A percentile compares a stretch with the other conserved stretches of the same genome.
Conservation (phyloP, 2,888 invertebrate genomes). For the Mechanitis messenoides region DNA sequence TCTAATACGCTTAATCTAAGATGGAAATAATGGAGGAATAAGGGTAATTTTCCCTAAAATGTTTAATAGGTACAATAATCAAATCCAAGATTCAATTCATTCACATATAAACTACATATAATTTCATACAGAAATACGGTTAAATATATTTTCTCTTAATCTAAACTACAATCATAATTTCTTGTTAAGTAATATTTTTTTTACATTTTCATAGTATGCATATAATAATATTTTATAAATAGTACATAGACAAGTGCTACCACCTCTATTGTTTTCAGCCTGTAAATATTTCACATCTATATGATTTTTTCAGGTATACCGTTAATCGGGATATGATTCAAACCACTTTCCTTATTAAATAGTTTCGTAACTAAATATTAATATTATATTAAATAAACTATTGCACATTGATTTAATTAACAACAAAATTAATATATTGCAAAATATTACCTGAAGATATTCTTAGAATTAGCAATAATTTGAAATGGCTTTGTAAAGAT, state of each 20-base stretch:
- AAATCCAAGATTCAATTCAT: conserved; percentile 70
- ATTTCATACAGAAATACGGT: conserved; percentile 77
- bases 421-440: neutral
- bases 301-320: conserved; percentile 64
- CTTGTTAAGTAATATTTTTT: conserved; percentile 58
- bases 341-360: conserved; percentile 25
- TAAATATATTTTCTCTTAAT: conserved; percentile 74
- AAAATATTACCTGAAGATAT: conserved; percentile 9
- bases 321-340: conserved; percentile 66
- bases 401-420: neutral
- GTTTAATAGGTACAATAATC: conserved; percentile 49
- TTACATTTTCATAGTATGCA: conserved; percentile 70
- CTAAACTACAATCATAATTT: conserved; percentile 70
- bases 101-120: conserved; percentile 77
- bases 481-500: conserved; percentile 16
- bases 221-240: conserved; percentile 62
- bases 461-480: conserved; percentile 7
- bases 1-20: neutral
- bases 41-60: conserved; percentile 39
- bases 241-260: conserved; percentile 52
- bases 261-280: conserved; percentile 49
- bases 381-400: neutral
- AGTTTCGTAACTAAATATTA: neutral
- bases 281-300: conserved; percentile 55
- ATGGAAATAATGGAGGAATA: conserved; percentile 26